Evolutionary conservation across 2,888 invertebrate species (phyloP), one percentile per base, ranked within the genome.

Genomic region (Camponotus fellah): DNA sequence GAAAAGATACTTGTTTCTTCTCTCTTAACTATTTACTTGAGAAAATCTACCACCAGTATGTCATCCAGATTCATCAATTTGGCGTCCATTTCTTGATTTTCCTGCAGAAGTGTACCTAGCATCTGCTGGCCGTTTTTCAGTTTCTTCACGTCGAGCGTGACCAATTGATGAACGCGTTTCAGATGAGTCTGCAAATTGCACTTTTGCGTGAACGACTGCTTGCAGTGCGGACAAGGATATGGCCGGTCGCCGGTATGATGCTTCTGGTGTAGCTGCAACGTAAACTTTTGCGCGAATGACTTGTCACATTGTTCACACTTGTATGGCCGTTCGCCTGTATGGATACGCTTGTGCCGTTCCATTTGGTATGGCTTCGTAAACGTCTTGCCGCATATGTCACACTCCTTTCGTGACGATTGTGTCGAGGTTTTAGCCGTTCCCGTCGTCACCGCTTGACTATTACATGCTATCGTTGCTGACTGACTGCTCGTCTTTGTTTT

Each of bases 141-240:
- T 82, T 93, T 93, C 37, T 90, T 92, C 0, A 82, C 83, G 3
- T 92, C 92, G 1, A 86, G 60, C 0, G 89, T 85, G 26, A 93
- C 92, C 8, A 92, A 17, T n/a, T 92, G 92, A 86, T 94, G 94
- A 3, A 92, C 92, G 92, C 96, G 95, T 92, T 95, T 95, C 72
- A 96, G 95, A 92, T 97, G 97, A 0, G 96, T 96, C 87, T 96
- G 95, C 10, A 97, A 94, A 92, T 96, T 96, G 46, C 96, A 96
- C 89, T 96, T 96, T 85, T 96, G 95, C n/a, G 96, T 95, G 91
- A 96, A 97, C 12, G 95, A 95, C 87, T 95, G 95, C n/a, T 95
- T 95, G 92, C 97, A 97, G 85, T 96, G 95, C 0, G 95, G 94
- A 92, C 97, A 97, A 4, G 94, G 93, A 91, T 95, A 95, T 0